These are phyloP conservation scores for Crotalus tigris DNA, from an alignment of 2,113 vertebrate species.

Conservation along the genomic window DNA sequence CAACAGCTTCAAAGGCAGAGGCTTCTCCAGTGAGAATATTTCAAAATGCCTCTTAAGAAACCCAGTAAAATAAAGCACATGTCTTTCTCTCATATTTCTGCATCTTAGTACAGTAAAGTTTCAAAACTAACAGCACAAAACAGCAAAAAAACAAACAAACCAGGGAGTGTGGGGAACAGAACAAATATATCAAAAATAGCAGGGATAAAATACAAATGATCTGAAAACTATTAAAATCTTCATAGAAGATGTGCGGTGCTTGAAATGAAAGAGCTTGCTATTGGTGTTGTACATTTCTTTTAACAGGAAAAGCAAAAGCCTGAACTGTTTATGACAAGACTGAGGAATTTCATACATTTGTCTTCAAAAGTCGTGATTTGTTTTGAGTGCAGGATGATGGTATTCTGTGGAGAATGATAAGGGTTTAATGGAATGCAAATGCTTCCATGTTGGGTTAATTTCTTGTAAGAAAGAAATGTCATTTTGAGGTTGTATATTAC, in stretches of 20 bases:
- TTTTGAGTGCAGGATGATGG: accelerated
- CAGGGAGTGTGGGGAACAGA: neutral
- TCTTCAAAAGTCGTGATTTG: neutral
- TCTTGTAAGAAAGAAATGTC: neutral
- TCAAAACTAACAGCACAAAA: neutral
- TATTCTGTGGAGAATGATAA: constrained; percentile 4
- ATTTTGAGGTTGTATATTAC: neutral
- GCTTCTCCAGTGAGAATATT: neutral
- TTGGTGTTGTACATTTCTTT: neutral
- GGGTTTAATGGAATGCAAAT: neutral
- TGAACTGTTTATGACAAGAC: neutral
- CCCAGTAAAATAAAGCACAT: neutral
- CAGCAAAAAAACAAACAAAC: neutral
- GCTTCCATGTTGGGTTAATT: neutral
- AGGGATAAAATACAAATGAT: neutral
- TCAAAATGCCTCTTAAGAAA: constrained; percentile 11
- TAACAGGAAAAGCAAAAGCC: neutral
- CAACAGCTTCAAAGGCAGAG: neutral
- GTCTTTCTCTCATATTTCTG: constrained; percentile 7
- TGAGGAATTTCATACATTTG: neutral
- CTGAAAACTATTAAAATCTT: constrained; percentile 20
- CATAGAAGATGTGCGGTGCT: neutral
- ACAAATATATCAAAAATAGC: constrained; percentile 13
- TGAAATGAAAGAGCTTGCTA: neutral
- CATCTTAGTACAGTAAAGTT: constrained; percentile 16